Conservation (phyloP, 2,797 vertebrate genomes). For the Telmatherina bonti region DNA sequence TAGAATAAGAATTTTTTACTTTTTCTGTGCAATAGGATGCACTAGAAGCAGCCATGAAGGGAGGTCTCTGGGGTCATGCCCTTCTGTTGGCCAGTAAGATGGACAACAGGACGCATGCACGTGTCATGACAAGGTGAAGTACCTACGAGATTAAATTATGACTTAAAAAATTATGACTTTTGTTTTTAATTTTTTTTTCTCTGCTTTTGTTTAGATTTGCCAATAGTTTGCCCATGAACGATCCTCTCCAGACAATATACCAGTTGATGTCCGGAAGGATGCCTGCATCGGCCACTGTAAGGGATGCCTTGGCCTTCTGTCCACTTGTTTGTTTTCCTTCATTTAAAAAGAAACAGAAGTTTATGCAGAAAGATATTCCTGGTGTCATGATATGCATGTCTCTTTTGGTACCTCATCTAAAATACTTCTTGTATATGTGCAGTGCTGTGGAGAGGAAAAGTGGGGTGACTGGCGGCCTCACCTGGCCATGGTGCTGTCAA, state of each 20-base stretch:
- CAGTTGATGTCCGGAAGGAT: constrained; percentile 99
- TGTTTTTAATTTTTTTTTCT: neutral
- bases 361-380: neutral
- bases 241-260: constrained; percentile 98
- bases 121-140: constrained; percentile 95
- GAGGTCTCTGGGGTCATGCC: constrained; percentile 96
- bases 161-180: neutral
- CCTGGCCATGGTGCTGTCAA: constrained; percentile 97
- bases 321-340: neutral
- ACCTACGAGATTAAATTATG: neutral
- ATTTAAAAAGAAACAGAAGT: neutral
- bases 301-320: constrained; percentile 25
- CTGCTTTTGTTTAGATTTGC: constrained; percentile 87
- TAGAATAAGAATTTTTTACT: neutral
- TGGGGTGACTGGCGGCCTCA: constrained; percentile 99
- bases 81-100: constrained; percentile 97
- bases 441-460: constrained; percentile 98
- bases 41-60: constrained; percentile 98
- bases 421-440: neutral
- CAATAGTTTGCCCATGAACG: constrained; percentile 99
- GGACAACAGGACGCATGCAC: constrained; percentile 96
- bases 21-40: constrained; percentile 86
- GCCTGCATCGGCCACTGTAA: constrained; percentile 95
- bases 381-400: neutral
- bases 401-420: neutral